phyloP scores from a whole-genome alignment of 1,140 invertebrate species.

The Planococcus citri region DNA sequence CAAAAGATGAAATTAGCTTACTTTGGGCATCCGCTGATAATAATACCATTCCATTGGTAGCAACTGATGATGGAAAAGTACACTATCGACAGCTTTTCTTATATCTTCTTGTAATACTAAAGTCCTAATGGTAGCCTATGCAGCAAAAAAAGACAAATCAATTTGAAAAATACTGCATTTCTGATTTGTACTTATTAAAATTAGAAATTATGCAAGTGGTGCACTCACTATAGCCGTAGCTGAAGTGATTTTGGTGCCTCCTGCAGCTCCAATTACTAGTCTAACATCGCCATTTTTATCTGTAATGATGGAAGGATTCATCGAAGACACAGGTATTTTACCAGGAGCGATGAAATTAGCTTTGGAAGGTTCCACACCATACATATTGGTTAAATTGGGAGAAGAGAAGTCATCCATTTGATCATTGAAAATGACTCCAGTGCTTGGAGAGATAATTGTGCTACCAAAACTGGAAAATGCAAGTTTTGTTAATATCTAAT shows the following conservation, averaged over 20 bases:
- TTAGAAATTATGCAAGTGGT: no score
- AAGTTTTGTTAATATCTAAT: no score
- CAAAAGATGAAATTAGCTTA: not conserved
- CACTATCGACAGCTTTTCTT: not conserved
- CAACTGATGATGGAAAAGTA: not conserved
- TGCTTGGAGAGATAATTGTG: slow-evolving; percentile 50
- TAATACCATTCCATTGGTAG: slow-evolving; percentile 1
- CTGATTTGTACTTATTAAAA: no score
- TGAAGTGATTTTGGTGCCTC: slow-evolving; percentile 80
- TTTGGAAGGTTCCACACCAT: slow-evolving; percentile 63
- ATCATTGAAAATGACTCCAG: slow-evolving; percentile 88
- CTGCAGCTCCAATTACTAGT: slow-evolving; percentile 69
- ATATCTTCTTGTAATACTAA: not conserved
- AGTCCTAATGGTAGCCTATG: not conserved
- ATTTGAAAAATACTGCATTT: no score
- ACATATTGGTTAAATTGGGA: slow-evolving; percentile 63
- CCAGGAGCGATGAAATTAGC: slow-evolving; percentile 65
- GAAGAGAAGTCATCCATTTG: slow-evolving; percentile 94
- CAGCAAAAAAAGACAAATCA: not conserved
- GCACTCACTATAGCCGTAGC: slow-evolving; percentile 53
- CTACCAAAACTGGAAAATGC: slow-evolving; percentile 54
- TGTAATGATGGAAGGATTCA: slow-evolving; percentile 72
- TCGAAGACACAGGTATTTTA: slow-evolving; percentile 80
- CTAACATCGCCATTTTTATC: slow-evolving; percentile 48
- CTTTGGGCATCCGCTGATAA: not conserved